Evolutionary conservation across 2,797 vertebrate genomes (phyloP).

Genomic region (Remorina albescens): DNA sequence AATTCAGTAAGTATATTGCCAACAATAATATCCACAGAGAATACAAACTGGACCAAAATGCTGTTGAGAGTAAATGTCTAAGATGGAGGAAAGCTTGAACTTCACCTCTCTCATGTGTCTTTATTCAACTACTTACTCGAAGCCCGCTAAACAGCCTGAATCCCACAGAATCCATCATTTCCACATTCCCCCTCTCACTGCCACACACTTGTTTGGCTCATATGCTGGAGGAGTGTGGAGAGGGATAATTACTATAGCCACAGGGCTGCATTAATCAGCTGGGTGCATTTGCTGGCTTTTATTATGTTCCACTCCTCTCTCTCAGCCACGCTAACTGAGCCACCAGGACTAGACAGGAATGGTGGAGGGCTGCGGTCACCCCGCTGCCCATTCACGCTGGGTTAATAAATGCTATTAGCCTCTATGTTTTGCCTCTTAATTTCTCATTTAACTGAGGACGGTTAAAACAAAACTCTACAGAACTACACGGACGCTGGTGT

Average conservation of each 20-base stretch:
- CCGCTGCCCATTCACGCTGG: constrained; percentile 72
- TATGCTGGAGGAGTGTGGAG: constrained; percentile 85
- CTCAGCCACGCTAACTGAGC: constrained; percentile 61
- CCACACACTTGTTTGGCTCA: constrained; percentile 71
- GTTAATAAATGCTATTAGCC: constrained; percentile 85
- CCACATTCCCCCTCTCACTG: constrained; percentile 56
- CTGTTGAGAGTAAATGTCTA: constrained; percentile 1
- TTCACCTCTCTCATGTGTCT: constrained; percentile 12
- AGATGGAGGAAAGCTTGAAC: constrained; percentile 20
- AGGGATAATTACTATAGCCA: constrained; percentile 96
- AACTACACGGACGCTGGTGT: constrained; percentile 59
- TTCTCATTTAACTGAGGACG: constrained; percentile 77
- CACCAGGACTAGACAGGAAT: constrained; percentile 51
- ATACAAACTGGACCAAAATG: not conserved
- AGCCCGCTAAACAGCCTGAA: constrained; percentile 38
- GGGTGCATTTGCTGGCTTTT: constrained; percentile 93
- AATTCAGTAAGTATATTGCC: not conserved
- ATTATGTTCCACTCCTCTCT: constrained; percentile 83
- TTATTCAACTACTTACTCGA: constrained; percentile 25
- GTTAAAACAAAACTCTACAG: constrained; percentile 74
- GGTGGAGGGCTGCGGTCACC: constrained; percentile 50
- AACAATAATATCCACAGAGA: not conserved
- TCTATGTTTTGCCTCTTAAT: constrained; percentile 79
- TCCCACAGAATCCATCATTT: constrained; percentile 58
- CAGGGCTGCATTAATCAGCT: constrained; percentile 92